phyloP scores from a whole-genome alignment of 2,797 vertebrate species.

The Gorsachius magnificus region DNA sequence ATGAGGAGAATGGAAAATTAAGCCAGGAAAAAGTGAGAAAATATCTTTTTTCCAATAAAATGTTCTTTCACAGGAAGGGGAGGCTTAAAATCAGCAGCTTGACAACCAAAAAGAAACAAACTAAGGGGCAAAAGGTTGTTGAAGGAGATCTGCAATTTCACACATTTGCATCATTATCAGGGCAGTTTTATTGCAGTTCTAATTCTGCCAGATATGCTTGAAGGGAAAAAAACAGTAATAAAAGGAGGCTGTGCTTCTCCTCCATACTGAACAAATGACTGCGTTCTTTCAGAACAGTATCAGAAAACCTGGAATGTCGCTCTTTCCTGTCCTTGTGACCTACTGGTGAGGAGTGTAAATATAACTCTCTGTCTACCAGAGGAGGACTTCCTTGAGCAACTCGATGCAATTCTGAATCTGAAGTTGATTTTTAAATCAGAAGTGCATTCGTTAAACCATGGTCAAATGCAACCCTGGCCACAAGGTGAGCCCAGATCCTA shows the following conservation, averaged over 20 bases:
- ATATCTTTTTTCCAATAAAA: neutral
- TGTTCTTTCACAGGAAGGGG: neutral
- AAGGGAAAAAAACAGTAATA: constrained; percentile 3
- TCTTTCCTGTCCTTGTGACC: neutral
- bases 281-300: neutral
- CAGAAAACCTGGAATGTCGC: neutral
- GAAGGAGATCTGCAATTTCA: constrained; percentile 29
- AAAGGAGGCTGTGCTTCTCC: neutral
- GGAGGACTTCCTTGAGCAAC: neutral
- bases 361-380: neutral
- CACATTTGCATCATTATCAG: constrained; percentile 29
- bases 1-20: constrained; percentile 74
- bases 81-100: neutral
- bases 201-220: constrained; percentile 2
- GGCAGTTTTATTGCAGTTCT: constrained; percentile 32
- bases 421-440: neutral
- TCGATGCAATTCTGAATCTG: neutral
- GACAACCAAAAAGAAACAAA: neutral
- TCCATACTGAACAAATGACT: neutral
- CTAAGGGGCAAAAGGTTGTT: constrained; percentile 15
- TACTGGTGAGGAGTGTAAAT: neutral
- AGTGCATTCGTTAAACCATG: neutral
- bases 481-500: neutral
- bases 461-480: neutral
- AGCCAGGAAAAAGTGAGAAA: constrained; percentile 34